These are phyloP conservation scores for Pyrgilauda ruficollis DNA, from an alignment of 2,113 vertebrate species.

Conservation along the genomic window DNA sequence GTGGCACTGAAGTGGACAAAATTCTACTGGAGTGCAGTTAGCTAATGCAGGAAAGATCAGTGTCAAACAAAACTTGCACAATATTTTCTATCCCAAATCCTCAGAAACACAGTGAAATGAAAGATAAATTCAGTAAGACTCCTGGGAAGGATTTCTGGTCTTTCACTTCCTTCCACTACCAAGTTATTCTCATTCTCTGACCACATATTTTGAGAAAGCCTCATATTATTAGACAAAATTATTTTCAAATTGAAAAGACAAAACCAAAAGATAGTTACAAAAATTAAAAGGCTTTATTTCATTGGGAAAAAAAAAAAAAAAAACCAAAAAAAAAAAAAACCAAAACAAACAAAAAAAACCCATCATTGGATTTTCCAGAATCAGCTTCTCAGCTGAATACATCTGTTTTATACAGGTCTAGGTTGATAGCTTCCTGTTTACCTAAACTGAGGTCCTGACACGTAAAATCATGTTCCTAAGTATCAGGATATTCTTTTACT, in stretches of 20 bases:
- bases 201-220: not conserved
- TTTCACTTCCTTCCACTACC: not conserved
- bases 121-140: not conserved
- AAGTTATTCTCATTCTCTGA: not conserved
- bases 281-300: not conserved
- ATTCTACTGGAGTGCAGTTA: not conserved
- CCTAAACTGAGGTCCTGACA: not conserved
- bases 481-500: not conserved
- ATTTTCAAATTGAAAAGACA: not conserved
- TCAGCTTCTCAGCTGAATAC: not conserved
- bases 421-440: not conserved
- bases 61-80: not conserved
- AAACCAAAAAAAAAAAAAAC: not conserved
- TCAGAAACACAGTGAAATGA: not conserved
- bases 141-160: not conserved
- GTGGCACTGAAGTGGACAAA: not conserved
- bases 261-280: not conserved
- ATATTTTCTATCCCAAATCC: not conserved
- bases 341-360: not conserved
- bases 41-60: not conserved
- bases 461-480: not conserved
- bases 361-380: not conserved
- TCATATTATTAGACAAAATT: not conserved
- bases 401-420: not conserved
- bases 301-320: not conserved